Percentiles rank a stretch among this genome's conserved stretches.
Conservation (phyloP, 2,888 invertebrate genomes). For the Drosophila antonietae region DNA sequence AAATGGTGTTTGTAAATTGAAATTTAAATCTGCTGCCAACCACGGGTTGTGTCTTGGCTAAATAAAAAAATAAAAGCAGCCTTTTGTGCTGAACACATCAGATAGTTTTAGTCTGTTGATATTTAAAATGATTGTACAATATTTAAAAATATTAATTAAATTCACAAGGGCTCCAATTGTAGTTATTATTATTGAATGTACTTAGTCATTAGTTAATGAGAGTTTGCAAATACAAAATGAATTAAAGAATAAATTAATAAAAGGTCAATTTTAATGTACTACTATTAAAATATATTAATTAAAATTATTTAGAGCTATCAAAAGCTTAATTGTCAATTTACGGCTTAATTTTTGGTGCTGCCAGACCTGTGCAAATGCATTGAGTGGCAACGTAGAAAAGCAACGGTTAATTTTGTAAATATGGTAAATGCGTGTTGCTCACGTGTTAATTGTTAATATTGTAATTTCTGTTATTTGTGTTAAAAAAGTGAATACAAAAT, state of each 20-base stretch:
- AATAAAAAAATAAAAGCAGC: slow-evolving; percentile 8
- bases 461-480: slow-evolving; percentile 9
- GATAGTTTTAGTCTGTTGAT: background rate
- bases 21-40: background rate
- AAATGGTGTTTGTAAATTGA: background rate
- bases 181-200: background rate
- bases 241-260: no score
- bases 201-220: no score
- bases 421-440: slow-evolving; percentile 31
- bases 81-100: slow-evolving; percentile 17
- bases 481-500: background rate
- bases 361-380: slow-evolving; percentile 16
- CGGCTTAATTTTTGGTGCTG: background rate
- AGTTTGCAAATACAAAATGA: no score
- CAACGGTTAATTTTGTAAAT: slow-evolving; percentile 55
- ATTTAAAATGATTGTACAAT: no score
- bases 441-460: slow-evolving; percentile 45
- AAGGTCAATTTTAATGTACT: no score
- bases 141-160: no score
- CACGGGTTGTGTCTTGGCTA: slow-evolving; percentile 30
- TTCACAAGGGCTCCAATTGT: background rate
- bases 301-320: background rate
- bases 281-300: background rate
- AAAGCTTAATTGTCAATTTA: background rate
- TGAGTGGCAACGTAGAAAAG: slow-evolving; percentile 35